These are phyloP conservation scores for Halcyon smyrnensis DNA, from an alignment of 2,797 vertebrate genomes.

Conservation along the genomic window DNA sequence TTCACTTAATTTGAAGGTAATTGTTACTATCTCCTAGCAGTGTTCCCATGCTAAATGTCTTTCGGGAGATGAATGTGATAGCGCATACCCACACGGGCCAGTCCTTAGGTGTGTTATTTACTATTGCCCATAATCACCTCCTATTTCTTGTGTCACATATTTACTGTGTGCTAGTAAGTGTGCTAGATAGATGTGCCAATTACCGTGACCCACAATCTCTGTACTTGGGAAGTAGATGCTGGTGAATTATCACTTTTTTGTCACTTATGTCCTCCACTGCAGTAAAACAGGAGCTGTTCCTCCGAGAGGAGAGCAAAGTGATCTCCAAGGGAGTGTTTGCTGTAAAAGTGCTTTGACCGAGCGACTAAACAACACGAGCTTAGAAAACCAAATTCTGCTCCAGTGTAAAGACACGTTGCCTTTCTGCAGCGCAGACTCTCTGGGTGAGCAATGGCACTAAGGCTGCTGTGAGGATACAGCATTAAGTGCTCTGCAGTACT, in stretches of 20 bases:
- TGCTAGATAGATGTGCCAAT: not conserved
- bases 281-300: rapidly evolving
- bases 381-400: not conserved
- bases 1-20: not conserved
- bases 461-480: not conserved
- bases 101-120: not conserved
- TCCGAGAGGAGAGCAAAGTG: not conserved
- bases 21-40: not conserved
- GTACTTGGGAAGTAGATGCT: not conserved
- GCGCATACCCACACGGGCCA: not conserved
- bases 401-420: not conserved
- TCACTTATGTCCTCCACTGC: not conserved
- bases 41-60: not conserved
- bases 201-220: not conserved
- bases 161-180: not conserved
- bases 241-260: not conserved
- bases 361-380: not conserved
- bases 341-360: not conserved
- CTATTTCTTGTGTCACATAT: not conserved
- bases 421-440: not conserved
- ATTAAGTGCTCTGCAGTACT: not conserved
- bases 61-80: not conserved
- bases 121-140: not conserved
- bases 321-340: not conserved
- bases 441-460: not conserved